A percentile compares a stretch with the other conserved stretches of the same genome.
phyloP scores from a whole-genome alignment of 1,140 invertebrate genomes.

The Luehdorfia chinensis region DNA sequence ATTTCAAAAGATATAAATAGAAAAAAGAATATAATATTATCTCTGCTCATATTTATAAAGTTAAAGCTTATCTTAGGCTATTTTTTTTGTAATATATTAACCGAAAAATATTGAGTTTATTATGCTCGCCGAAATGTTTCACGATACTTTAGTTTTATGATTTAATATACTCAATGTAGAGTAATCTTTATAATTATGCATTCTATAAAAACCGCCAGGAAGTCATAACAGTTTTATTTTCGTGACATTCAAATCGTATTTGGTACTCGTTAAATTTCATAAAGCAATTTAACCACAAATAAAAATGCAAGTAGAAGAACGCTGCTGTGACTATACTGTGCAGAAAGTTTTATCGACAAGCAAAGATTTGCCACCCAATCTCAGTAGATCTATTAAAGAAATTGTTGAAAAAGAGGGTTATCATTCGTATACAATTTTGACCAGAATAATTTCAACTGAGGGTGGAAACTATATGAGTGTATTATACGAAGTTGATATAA shows the following conservation, averaged over 20 bases:
- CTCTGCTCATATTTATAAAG: too few species aligned
- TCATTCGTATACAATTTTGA: conserved; percentile 8
- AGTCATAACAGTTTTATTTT: background rate
- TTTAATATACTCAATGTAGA: conserved; percentile 1
- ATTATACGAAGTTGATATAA: conserved; percentile 26
- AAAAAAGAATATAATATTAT: too few species aligned
- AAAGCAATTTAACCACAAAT: too few species aligned
- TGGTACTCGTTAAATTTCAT: background rate
- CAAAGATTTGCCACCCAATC: conserved; percentile 3
- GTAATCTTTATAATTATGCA: background rate
- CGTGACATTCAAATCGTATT: too few species aligned
- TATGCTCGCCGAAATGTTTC: too few species aligned
- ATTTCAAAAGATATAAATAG: too few species aligned
- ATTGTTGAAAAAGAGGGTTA: conserved; percentile 24
- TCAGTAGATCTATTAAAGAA: conserved; percentile 13
- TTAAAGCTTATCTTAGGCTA: too few species aligned
- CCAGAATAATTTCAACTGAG: conserved; percentile 20
- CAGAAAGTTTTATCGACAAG: background rate
- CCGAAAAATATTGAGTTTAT: too few species aligned
- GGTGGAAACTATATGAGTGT: conserved; percentile 26
- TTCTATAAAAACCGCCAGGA: background rate
- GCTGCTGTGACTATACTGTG: background rate
- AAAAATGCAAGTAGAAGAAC: conserved; percentile 13
- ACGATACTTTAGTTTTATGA: too few species aligned
- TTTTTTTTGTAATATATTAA: too few species aligned